phyloP scores from a whole-genome alignment of 2,888 invertebrate genomes.

The Andrena dorsata region DNA sequence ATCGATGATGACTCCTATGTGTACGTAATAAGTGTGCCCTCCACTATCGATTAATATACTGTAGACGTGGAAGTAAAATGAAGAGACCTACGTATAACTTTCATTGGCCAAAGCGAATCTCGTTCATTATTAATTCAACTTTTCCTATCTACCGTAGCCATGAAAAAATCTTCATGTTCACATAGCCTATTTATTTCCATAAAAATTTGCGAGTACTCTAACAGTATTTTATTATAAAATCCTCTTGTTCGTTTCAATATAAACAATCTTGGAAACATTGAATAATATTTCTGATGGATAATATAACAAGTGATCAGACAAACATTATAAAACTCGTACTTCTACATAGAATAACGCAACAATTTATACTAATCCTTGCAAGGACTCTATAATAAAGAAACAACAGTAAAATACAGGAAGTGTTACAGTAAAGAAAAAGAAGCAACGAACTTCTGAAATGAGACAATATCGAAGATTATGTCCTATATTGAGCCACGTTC shows the following conservation, averaged over 20 bases:
- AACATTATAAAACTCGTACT: too few species aligned
- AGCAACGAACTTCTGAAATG: too few species aligned
- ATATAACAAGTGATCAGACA: not conserved
- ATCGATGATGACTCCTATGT: conserved; percentile 30
- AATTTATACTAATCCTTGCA: too few species aligned
- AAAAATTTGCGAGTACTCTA: not conserved
- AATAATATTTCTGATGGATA: not conserved
- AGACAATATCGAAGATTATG: too few species aligned
- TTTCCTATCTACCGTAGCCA: not conserved
- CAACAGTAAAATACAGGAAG: too few species aligned
- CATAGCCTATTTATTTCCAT: not conserved
- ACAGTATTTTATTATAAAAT: not conserved
- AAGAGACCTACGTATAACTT: not conserved
- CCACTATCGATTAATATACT: conserved; percentile 18
- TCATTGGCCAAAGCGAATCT: not conserved
- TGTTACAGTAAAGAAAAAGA: too few species aligned
- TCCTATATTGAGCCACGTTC: too few species aligned
- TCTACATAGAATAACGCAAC: too few species aligned
- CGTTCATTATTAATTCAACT: not conserved
- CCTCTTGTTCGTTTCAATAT: not conserved
- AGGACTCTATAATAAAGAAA: too few species aligned
- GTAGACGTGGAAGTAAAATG: not conserved
- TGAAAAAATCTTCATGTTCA: not conserved
- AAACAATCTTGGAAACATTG: not conserved
- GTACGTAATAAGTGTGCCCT: conserved; percentile 12